Conservation (phyloP, 2,113 vertebrate genomes). For the Protobothrops mucrosquamatus region DNA sequence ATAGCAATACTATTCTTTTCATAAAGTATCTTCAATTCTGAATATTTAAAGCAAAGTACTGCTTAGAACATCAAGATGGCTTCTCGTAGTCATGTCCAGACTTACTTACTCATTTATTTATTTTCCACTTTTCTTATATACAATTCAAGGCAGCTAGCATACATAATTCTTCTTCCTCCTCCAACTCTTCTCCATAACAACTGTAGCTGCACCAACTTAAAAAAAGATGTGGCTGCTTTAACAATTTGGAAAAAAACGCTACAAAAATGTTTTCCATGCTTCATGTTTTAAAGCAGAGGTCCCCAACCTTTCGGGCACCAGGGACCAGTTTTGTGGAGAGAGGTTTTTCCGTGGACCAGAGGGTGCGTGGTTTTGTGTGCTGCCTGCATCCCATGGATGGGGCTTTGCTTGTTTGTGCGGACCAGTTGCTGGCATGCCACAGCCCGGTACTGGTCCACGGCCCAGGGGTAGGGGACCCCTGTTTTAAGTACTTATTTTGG, state of each 20-base stretch:
- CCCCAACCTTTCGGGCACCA: too few species aligned
- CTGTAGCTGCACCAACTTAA: neutral
- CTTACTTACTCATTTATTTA: too few species aligned
- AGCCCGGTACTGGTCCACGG: too few species aligned
- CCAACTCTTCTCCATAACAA: neutral
- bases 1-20: neutral
- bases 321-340: too few species aligned
- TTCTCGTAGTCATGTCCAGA: neutral
- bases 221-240: neutral
- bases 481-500: neutral
- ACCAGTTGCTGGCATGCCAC: too few species aligned
- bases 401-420: too few species aligned
- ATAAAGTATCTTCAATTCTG: neutral
- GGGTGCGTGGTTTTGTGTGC: too few species aligned
- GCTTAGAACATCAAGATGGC: neutral
- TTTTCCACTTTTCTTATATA: neutral
- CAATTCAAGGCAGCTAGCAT: neutral
- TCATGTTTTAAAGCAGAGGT: neutral
- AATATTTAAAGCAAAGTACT: neutral
- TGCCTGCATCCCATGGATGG: too few species aligned
- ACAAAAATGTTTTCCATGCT: neutral
- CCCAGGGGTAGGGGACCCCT: too few species aligned
- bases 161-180: neutral
- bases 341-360: too few species aligned
- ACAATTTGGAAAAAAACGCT: neutral